Evolutionary conservation across 1,140 invertebrate genomes (phyloP).

Genomic region (Doryteuthis pealeii): DNA sequence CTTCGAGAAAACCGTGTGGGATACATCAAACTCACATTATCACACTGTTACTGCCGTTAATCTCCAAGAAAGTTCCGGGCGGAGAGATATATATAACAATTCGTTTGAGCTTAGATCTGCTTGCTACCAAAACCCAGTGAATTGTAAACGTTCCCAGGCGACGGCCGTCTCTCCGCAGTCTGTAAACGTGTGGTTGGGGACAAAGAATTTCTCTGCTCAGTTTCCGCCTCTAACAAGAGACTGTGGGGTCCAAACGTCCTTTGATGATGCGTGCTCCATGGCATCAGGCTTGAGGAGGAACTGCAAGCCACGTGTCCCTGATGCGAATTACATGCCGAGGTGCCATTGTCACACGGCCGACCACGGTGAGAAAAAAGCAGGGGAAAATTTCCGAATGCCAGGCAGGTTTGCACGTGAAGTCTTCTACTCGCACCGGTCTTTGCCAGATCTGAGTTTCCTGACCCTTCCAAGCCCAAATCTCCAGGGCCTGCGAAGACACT

Average conservation of each 20-base stretch:
- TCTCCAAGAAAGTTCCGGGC: not conserved
- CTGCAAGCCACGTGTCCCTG: not conserved
- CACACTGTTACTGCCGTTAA: not conserved
- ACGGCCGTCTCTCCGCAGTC: constrained; percentile 46
- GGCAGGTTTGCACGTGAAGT: constrained; percentile 23
- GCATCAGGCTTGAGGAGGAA: constrained; percentile 4
- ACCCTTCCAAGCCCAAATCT: constrained; percentile 16
- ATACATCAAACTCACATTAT: not conserved
- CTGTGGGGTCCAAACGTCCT: constrained; percentile 49
- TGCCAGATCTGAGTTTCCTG: constrained; percentile 50
- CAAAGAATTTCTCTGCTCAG: constrained; percentile 52
- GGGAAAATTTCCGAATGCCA: constrained; percentile 21
- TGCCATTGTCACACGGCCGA: not conserved
- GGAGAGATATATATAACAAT: not conserved
- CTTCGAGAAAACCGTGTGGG: not conserved
- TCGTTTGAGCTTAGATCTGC: not conserved
- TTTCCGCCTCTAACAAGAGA: constrained; percentile 51
- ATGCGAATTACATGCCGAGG: not conserved
- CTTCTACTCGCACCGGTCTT: constrained; percentile 45
- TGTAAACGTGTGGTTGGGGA: constrained; percentile 50
- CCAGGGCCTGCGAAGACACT: not conserved
- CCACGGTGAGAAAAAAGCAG: not conserved
- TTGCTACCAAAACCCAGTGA: not conserved
- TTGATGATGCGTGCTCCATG: constrained; percentile 17
- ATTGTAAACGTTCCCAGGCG: constrained; percentile 26